phyloP scores from a whole-genome alignment of 2,113 vertebrate species.

The Atherinomorus stipes region DNA sequence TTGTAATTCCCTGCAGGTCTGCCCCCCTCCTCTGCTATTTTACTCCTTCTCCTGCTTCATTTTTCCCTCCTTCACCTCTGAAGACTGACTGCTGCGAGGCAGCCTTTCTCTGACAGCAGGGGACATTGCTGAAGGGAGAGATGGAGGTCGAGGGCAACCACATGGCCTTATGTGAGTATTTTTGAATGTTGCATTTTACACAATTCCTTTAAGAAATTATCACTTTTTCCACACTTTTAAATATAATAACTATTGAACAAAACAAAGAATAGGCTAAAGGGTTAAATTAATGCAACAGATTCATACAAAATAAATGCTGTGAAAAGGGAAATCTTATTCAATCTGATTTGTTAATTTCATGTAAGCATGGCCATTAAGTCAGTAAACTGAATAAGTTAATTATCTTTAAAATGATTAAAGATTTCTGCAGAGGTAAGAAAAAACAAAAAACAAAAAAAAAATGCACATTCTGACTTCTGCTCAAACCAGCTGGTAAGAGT shows the following conservation, averaged over 20 bases:
- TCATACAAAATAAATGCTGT: background rate
- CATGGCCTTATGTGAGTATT: conserved; percentile 45
- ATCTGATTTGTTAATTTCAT: conserved; percentile 50
- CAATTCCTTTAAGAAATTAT: background rate
- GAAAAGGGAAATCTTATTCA: background rate
- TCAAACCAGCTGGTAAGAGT: conserved; percentile 16
- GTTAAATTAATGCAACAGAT: background rate
- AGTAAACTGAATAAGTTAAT: conserved; percentile 47
- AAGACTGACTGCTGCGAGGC: conserved; percentile 56
- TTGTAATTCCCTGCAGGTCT: conserved; percentile 22
- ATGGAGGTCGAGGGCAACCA: conserved; percentile 42
- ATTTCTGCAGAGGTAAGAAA: background rate
- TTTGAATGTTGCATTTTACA: background rate
- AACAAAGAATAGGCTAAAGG: background rate
- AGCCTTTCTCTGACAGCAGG: conserved; percentile 67
- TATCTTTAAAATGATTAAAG: conserved; percentile 6
- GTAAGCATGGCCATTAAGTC: conserved; percentile 45
- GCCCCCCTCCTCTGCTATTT: conserved; percentile 10
- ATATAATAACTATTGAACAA: too few relatives aligned
- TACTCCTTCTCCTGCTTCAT: conserved; percentile 38
- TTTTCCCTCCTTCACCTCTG: conserved; percentile 40
- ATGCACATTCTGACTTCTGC: too few relatives aligned
- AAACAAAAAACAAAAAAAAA: too few relatives aligned
- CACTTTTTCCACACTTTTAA: too few relatives aligned
- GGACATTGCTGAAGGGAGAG: conserved; percentile 18